Percentiles rank a stretch among this genome's conserved stretches.
Conservation (phyloP, 1,140 invertebrate species). For the Pinna nobilis region DNA sequence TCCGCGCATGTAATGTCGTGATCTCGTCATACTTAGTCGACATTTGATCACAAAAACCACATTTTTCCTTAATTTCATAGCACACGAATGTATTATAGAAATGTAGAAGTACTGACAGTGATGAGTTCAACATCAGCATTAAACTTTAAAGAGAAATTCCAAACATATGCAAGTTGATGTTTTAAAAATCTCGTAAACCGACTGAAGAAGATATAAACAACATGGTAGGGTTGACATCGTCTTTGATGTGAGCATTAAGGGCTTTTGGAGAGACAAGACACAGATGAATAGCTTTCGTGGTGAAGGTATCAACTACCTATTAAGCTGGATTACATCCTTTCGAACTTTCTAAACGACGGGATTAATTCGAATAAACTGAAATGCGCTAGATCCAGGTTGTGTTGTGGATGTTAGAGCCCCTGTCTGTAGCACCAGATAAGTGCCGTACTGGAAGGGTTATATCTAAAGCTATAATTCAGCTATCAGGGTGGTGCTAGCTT, state of each 20-base stretch:
- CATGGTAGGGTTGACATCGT: not conserved
- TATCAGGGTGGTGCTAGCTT: too few relatives aligned
- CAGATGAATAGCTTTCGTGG: slow-evolving; percentile 3
- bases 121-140: not conserved
- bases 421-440: too few relatives aligned
- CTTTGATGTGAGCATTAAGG: slow-evolving; percentile 15
- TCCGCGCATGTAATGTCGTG: too few relatives aligned
- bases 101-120: not conserved
- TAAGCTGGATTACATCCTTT: slow-evolving; percentile 18
- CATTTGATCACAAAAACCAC: slow-evolving; percentile 1
- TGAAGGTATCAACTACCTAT: slow-evolving; percentile 24
- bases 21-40: too few relatives aligned
- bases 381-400: too few relatives aligned
- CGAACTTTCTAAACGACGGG: slow-evolving; percentile 4
- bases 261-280: not conserved
- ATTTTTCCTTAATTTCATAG: slow-evolving; percentile 1
- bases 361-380: too few relatives aligned
- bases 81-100: not conserved
- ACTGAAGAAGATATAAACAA: too few relatives aligned
- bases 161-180: not conserved
- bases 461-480: too few relatives aligned
- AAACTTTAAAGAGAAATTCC: not conserved
- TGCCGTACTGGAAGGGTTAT: too few relatives aligned
- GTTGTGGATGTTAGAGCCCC: too few relatives aligned
- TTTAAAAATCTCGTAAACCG: too few relatives aligned